Evolutionary conservation across 2,888 invertebrate species (phyloP).

Genomic region (Cordylochernes scorpioides): DNA sequence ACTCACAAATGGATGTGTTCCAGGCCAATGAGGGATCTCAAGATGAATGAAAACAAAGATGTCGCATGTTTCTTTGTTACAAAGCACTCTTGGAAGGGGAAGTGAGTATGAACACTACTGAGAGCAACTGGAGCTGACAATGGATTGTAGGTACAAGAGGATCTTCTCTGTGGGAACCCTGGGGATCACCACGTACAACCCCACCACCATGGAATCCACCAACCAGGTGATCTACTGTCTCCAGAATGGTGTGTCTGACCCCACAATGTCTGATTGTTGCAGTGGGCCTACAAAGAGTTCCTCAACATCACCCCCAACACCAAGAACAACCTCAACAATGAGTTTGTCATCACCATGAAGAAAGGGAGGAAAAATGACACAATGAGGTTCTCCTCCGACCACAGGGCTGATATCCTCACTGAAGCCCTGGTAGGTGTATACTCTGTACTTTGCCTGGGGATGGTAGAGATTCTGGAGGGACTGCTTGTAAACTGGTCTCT

Average conservation of each 20-base stretch:
- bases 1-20: too few species aligned
- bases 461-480: slow-evolving; percentile 41
- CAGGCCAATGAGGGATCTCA: too few species aligned
- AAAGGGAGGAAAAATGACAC: slow-evolving; percentile 65
- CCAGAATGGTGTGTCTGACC: slow-evolving; percentile 2
- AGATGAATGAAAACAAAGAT: slow-evolving; percentile 78
- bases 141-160: slow-evolving; percentile 57
- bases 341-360: slow-evolving; percentile 43
- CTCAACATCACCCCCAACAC: slow-evolving; percentile 22
- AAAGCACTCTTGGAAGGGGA: slow-evolving; percentile 95
- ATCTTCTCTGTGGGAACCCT: slow-evolving; percentile 84
- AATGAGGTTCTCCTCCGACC: slow-evolving; percentile 89
- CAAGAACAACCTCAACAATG: slow-evolving; percentile 22
- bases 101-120: slow-evolving; percentile 30
- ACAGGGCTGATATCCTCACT: slow-evolving; percentile 66
- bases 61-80: slow-evolving; percentile 85
- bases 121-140: slow-evolving; percentile 1
- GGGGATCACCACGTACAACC: slow-evolving; percentile 92
- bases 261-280: slow-evolving; percentile 12
- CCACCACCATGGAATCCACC: slow-evolving; percentile 58
- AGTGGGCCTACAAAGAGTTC: slow-evolving; percentile 30
- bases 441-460: slow-evolving; percentile 45
- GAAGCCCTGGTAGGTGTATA: slow-evolving; percentile 40
- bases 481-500: too few species aligned
- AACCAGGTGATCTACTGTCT: slow-evolving; percentile 35